These are phyloP conservation scores for Acanthopagrus latus DNA, from an alignment of 2,797 vertebrate species.

Conservation along the genomic window DNA sequence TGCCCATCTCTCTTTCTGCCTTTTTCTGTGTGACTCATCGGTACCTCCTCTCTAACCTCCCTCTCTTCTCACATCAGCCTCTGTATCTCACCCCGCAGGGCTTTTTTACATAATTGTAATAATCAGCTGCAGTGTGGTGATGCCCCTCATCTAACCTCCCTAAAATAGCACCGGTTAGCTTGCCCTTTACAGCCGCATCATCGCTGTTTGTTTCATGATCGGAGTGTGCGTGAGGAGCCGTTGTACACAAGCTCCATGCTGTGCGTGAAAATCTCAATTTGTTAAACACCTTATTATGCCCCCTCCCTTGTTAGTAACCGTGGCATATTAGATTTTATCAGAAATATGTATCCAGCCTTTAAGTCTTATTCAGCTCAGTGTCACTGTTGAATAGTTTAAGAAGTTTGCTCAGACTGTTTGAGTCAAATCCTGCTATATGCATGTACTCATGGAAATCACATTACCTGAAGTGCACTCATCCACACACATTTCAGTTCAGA, in stretches of 20 bases:
- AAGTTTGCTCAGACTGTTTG: neutral
- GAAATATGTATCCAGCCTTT: slow-evolving; percentile 23
- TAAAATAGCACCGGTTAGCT: slow-evolving; percentile 46
- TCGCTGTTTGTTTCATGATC: slow-evolving; percentile 27
- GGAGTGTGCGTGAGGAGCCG: neutral
- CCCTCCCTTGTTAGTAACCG: slow-evolving; percentile 30
- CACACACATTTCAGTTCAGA: neutral
- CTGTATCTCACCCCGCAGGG: slow-evolving; percentile 46
- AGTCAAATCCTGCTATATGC: neutral
- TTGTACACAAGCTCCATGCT: slow-evolving; percentile 17
- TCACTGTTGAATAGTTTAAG: neutral
- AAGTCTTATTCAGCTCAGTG: slow-evolving; percentile 4
- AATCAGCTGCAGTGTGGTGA: slow-evolving; percentile 48
- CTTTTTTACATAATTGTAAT: slow-evolving; percentile 62
- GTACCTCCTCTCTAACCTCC: slow-evolving; percentile 21
- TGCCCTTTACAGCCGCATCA: slow-evolving; percentile 42
- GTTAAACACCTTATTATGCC: slow-evolving; percentile 38
- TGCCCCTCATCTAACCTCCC: slow-evolving; percentile 44
- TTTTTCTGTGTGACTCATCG: slow-evolving; percentile 44
- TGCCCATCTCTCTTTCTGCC: slow-evolving; percentile 15
- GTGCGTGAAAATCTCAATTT: slow-evolving; percentile 34
- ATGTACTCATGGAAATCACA: neutral
- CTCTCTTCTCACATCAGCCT: slow-evolving; percentile 32
- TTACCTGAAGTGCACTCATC: neutral
- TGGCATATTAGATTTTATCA: slow-evolving; percentile 37